Evolutionary conservation across 2,888 invertebrate genomes (phyloP).

Genomic region (Pyrochroa serraticornis): DNA sequence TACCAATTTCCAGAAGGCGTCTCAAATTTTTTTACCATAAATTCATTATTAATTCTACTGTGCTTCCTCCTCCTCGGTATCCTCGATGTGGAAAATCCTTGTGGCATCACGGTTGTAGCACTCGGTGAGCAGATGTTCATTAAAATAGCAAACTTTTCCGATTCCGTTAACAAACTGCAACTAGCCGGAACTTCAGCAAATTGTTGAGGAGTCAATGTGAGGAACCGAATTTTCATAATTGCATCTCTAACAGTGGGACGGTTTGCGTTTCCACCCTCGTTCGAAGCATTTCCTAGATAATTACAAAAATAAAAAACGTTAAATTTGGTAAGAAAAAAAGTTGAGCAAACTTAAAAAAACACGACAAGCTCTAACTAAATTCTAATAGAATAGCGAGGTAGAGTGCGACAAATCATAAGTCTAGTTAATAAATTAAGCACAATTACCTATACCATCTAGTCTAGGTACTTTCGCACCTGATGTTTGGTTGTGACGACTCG

Average conservation of each 20-base stretch:
- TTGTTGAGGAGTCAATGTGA: conserved; percentile 79
- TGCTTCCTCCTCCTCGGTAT: conserved; percentile 58
- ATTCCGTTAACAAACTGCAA: conserved; percentile 74
- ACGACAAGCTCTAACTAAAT: not conserved
- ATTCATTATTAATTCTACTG: conserved; percentile 18
- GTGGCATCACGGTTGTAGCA: conserved; percentile 73
- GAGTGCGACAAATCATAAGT: conserved; percentile 33
- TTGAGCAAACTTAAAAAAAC: not conserved
- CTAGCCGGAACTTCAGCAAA: conserved; percentile 84
- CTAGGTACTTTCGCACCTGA: conserved; percentile 60
- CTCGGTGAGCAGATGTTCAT: conserved; percentile 81
- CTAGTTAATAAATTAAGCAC: conserved; percentile 47
- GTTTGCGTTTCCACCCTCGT: conserved; percentile 32
- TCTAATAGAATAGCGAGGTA: conserved; percentile 13
- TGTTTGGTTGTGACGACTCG: conserved; percentile 63
- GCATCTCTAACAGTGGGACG: conserved; percentile 66
- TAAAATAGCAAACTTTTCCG: conserved; percentile 80
- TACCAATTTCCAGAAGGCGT: not conserved
- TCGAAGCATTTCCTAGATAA: conserved; percentile 36
- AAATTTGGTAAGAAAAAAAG: not conserved
- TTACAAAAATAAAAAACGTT: conserved; percentile 2
- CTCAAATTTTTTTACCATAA: conserved; percentile 14
- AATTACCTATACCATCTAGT: conserved; percentile 57
- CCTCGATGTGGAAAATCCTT: conserved; percentile 70
- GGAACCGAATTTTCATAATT: conserved; percentile 78